A percentile compares a stretch with the other conserved stretches of the same genome.
Evolutionary conservation across 2,113 vertebrate species (phyloP).

Genomic region (Phyllostomus discolor): DNA sequence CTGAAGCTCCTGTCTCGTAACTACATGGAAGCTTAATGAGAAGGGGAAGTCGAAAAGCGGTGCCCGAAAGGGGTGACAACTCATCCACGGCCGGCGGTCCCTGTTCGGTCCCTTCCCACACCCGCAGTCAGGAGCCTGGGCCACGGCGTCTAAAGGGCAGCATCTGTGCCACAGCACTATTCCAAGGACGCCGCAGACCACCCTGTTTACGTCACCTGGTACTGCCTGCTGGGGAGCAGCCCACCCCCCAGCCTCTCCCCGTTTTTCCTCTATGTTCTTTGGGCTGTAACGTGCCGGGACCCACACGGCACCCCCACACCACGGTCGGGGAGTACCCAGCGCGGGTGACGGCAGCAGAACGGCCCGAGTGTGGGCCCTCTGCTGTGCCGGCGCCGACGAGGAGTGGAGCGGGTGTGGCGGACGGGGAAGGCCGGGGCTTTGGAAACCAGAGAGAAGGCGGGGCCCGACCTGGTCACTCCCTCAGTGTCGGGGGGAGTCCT

Average conservation of each 20-base stretch:
- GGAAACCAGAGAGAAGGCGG: background rate
- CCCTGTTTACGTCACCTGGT: background rate
- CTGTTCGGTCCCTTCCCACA: background rate
- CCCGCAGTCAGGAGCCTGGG: background rate
- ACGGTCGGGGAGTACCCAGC: background rate
- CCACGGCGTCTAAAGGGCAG: background rate
- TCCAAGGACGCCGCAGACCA: background rate
- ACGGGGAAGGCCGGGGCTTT: background rate
- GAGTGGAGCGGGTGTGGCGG: rapidly evolving
- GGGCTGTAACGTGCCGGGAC: background rate
- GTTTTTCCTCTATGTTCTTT: background rate
- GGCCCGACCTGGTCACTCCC: background rate
- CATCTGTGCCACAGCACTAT: background rate
- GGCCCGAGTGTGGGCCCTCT: background rate
- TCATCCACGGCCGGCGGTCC: background rate
- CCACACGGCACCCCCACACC: background rate
- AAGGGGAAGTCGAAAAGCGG: slow-evolving; percentile 2
- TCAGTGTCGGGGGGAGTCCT: background rate
- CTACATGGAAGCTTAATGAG: slow-evolving; percentile 57
- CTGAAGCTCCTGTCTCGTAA: slow-evolving; percentile 44
- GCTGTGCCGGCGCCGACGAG: background rate
- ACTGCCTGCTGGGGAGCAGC: background rate
- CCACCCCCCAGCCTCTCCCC: background rate
- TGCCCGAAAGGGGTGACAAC: background rate
- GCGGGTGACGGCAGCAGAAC: background rate